Conservation (phyloP, 2,888 invertebrate genomes). For the Caenorhabditis plicata region DNA sequence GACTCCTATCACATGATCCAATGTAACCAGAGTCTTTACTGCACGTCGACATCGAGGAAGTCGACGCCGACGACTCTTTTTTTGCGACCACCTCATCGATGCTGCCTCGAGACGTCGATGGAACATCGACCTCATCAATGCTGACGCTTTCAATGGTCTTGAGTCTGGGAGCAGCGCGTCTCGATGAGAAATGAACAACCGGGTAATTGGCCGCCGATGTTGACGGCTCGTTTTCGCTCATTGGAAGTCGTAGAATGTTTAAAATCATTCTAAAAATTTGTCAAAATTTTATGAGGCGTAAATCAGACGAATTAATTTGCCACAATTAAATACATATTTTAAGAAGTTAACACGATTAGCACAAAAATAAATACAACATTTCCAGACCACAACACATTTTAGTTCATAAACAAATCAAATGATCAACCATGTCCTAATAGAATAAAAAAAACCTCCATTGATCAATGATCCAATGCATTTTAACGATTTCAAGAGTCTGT, state of each 20-base stretch:
- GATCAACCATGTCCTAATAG: too few relatives aligned
- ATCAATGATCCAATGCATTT: too few relatives aligned
- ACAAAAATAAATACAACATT: too few relatives aligned
- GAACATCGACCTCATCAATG: neutral
- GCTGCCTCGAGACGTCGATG: constrained; percentile 9
- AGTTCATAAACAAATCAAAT: too few relatives aligned
- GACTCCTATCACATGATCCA: constrained; percentile 14
- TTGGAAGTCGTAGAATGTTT: constrained; percentile 21
- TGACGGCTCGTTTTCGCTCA: constrained; percentile 11
- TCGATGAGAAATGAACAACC: constrained; percentile 44
- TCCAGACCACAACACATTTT: too few relatives aligned
- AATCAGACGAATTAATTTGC: too few relatives aligned
- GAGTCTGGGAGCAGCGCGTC: constrained; percentile 2
- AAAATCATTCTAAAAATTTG: constrained; percentile 15
- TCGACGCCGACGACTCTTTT: constrained; percentile 8
- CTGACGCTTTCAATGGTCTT: neutral
- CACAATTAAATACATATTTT: too few relatives aligned
- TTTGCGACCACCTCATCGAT: constrained; percentile 1
- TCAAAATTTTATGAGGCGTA: neutral
- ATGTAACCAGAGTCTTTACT: constrained; percentile 21
- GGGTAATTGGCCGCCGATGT: constrained; percentile 32
- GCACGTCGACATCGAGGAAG: constrained; percentile 6
- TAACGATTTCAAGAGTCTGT: too few relatives aligned
- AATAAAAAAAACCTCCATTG: too few relatives aligned
- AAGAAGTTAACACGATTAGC: too few relatives aligned